A percentile compares a stretch with the other conserved stretches of the same genome.
Conservation (phyloP, 2,797 vertebrate species). For the Eospalax fontanierii region DNA sequence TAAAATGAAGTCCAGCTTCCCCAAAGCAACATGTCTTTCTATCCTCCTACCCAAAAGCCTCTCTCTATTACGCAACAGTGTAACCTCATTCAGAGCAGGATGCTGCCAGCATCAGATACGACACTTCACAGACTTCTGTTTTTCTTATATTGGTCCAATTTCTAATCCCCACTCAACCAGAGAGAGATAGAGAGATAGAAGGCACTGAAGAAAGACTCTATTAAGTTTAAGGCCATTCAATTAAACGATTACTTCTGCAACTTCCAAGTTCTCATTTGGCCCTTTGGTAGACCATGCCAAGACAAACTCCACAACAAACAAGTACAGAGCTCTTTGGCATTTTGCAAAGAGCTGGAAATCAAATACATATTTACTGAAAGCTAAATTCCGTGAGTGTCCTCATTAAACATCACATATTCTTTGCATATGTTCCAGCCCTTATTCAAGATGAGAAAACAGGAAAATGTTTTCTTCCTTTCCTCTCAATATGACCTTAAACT, state of each 20-base stretch:
- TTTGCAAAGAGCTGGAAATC: slow-evolving; percentile 67
- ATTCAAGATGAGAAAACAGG: not conserved
- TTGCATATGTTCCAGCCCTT: not conserved
- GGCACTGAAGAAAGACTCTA: slow-evolving; percentile 72
- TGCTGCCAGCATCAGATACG: slow-evolving; percentile 80
- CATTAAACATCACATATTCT: slow-evolving; percentile 48
- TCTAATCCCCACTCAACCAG: slow-evolving; percentile 77
- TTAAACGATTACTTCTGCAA: slow-evolving; percentile 69
- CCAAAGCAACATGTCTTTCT: slow-evolving; percentile 23
- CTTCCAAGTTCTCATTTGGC: slow-evolving; percentile 74
- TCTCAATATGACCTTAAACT: not conserved
- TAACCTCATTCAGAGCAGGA: slow-evolving; percentile 64
- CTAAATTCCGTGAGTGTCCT: slow-evolving; percentile 32
- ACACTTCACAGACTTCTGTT: slow-evolving; percentile 79
- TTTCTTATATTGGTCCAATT: slow-evolving; percentile 85
- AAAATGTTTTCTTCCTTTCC: not conserved
- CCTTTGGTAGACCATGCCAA: slow-evolving; percentile 47
- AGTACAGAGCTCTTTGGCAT: slow-evolving; percentile 62
- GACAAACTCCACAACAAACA: slow-evolving; percentile 70
- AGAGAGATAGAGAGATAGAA: slow-evolving; percentile 77
- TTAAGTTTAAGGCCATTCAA: slow-evolving; percentile 77
- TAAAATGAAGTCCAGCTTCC: slow-evolving; percentile 46
- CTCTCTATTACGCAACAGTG: slow-evolving; percentile 58
- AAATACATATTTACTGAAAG: slow-evolving; percentile 54
- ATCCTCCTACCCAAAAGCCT: not conserved